A percentile compares a stretch with the other conserved stretches of the same genome.
These are phyloP conservation scores for Micrasema minimum DNA, from an alignment of 1,140 invertebrate species.

Conservation along the genomic window DNA sequence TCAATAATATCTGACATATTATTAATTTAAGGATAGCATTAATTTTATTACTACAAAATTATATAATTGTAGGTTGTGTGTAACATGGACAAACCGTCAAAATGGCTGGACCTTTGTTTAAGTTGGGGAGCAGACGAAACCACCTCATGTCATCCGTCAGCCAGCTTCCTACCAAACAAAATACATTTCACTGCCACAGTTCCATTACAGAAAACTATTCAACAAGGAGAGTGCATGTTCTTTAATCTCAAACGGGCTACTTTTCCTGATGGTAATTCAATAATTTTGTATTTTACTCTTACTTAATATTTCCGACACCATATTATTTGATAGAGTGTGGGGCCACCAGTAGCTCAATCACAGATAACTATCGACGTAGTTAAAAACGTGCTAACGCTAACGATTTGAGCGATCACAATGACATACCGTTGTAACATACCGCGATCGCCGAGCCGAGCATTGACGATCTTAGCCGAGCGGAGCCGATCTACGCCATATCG, in stretches of 20 bases:
- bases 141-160: conserved; percentile 55
- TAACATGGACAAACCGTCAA: conserved; percentile 54
- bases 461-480: too few relatives aligned
- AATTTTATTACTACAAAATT: too few relatives aligned
- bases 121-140: conserved; percentile 59
- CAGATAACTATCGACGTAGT: too few relatives aligned
- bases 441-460: too few relatives aligned
- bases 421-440: too few relatives aligned
- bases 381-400: too few relatives aligned
- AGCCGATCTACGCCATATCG: too few relatives aligned
- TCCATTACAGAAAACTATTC: conserved; percentile 53
- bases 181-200: conserved; percentile 61
- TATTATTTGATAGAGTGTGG: too few relatives aligned
- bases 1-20: neutral
- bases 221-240: conserved; percentile 58
- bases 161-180: conserved; percentile 55
- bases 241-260: conserved; percentile 57
- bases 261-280: conserved; percentile 56
- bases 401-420: too few relatives aligned
- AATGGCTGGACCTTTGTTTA: conserved; percentile 62
- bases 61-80: conserved; percentile 37
- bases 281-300: too few relatives aligned
- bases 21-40: neutral
- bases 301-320: too few relatives aligned
- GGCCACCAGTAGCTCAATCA: too few relatives aligned